phyloP scores from a whole-genome alignment of 2,113 vertebrate genomes.

The Pipra filicauda region DNA sequence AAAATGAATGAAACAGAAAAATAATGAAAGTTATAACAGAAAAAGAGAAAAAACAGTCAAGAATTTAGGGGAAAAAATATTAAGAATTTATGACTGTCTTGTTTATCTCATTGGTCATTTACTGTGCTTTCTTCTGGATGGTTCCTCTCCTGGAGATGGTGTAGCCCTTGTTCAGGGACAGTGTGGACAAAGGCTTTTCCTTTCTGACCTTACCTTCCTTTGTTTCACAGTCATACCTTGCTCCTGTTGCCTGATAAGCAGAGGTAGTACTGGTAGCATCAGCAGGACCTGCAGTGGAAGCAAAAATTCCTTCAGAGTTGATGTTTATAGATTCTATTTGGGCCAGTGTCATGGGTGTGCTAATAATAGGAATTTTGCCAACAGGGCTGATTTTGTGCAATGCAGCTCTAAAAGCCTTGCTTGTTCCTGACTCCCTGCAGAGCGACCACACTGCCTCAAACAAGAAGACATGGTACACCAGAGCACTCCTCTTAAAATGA shows the following conservation, averaged over 20 bases:
- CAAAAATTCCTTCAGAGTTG: background rate
- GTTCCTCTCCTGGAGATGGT: background rate
- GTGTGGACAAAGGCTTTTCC: background rate
- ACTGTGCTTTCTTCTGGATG: background rate
- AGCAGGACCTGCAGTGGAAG: background rate
- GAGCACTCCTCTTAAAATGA: background rate
- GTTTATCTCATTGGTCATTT: background rate
- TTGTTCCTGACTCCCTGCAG: background rate
- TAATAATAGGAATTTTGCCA: background rate
- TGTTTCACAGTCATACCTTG: background rate
- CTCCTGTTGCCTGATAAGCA: background rate
- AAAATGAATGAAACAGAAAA: background rate
- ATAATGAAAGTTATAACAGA: background rate
- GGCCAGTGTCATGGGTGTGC: background rate
- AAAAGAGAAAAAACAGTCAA: background rate
- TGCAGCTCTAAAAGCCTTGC: background rate
- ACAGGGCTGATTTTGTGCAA: background rate
- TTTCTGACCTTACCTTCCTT: background rate
- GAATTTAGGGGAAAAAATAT: background rate
- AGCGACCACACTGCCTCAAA: fast-evolving
- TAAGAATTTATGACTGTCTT: background rate
- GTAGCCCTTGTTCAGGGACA: background rate
- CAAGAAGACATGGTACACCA: background rate
- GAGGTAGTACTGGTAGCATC: background rate
- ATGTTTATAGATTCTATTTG: background rate